Percentiles rank a stretch among this genome's conserved stretches.
These are phyloP conservation scores for Acleris laterana DNA, from an alignment of 2,888 invertebrate species.

Conservation along the genomic window DNA sequence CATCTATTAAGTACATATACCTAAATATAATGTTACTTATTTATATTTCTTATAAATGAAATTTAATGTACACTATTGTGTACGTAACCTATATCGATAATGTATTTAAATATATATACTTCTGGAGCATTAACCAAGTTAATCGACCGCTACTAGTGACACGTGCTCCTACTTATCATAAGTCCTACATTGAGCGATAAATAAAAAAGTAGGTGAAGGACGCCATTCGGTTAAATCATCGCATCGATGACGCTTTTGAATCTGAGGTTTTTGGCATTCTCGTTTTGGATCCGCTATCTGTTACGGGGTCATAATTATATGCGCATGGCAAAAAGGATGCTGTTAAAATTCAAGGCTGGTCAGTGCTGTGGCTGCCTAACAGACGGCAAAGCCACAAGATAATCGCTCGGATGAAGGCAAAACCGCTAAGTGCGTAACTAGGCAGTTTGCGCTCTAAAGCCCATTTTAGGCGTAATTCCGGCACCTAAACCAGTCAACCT, in stretches of 20 bases:
- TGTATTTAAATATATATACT: no score
- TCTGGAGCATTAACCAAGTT: neutral
- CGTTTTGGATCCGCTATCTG: conserved; percentile 47
- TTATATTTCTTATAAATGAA: no score
- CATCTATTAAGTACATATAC: no score
- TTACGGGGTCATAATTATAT: conserved; percentile 45
- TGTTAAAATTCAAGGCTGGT: conserved; percentile 34
- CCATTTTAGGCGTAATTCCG: conserved; percentile 31
- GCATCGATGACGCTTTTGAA: conserved; percentile 41
- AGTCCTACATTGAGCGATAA: neutral
- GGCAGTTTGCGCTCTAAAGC: conserved; percentile 18
- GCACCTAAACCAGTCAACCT: conserved; percentile 2
- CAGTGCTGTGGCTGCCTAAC: conserved; percentile 11
- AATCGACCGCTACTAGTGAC: conserved; percentile 21
- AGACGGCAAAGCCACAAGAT: conserved; percentile 8
- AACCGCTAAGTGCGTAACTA: conserved; percentile 17
- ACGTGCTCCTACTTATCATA: conserved; percentile 32
- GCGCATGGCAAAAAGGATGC: conserved; percentile 36
- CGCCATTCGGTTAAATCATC: conserved; percentile 43
- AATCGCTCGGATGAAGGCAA: conserved; percentile 19
- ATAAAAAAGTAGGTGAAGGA: conserved; percentile 53
- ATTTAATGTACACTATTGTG: no score
- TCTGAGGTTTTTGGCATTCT: conserved; percentile 43
- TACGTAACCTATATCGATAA: no score
- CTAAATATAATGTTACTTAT: no score